Conservation (phyloP, 2,797 vertebrate genomes). For the Spheniscus humboldti region DNA sequence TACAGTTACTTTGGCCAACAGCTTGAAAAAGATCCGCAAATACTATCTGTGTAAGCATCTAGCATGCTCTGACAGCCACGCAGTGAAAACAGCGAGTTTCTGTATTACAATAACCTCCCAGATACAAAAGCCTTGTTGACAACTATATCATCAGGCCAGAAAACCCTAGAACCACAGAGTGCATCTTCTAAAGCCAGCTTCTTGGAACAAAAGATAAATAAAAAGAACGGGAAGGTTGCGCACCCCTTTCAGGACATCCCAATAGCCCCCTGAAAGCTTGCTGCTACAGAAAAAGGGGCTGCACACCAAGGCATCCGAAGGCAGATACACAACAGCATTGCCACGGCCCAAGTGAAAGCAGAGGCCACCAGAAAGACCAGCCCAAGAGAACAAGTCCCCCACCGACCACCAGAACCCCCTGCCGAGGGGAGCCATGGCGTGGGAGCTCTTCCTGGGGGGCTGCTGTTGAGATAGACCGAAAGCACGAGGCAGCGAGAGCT, state of each 20-base stretch:
- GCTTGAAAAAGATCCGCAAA: neutral
- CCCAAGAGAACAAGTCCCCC: neutral
- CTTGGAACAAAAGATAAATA: neutral
- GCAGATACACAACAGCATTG: rapidly evolving
- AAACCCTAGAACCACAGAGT: neutral
- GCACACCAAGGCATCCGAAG: neutral
- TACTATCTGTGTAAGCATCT: neutral
- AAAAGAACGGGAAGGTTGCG: neutral
- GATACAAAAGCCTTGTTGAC: neutral
- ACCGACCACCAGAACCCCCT: neutral
- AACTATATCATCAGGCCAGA: neutral
- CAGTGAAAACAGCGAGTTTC: neutral
- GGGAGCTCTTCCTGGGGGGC: neutral
- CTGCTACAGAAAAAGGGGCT: neutral
- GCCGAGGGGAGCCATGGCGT: rapidly evolving
- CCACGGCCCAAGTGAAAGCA: neutral
- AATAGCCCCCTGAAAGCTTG: neutral
- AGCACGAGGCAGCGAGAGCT: rapidly evolving
- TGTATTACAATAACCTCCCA: neutral
- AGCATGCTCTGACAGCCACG: neutral
- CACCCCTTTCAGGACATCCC: neutral
- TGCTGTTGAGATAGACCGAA: neutral
- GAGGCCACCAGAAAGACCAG: neutral
- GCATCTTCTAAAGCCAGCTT: neutral
- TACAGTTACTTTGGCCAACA: neutral